A percentile compares a stretch with the other conserved stretches of the same genome.
phyloP scores from a whole-genome alignment of 2,797 vertebrate genomes.

The Babyrousa celebensis region DNA sequence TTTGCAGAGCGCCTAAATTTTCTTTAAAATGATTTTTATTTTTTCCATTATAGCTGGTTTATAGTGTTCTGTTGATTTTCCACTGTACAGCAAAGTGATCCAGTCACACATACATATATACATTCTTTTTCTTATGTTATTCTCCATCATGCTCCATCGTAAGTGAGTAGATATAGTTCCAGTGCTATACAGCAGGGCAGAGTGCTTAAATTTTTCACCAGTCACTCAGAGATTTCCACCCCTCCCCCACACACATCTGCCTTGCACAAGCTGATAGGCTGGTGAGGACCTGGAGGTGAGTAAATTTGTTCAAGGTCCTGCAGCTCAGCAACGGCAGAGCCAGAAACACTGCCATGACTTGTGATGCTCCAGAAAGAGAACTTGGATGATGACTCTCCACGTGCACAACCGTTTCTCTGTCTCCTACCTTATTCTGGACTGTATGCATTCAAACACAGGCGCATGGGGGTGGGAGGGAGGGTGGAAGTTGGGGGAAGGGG shows the following conservation, averaged over 20 bases:
- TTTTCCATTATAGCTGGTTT: too few species aligned
- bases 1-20: neutral
- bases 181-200: too few species aligned
- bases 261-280: neutral
- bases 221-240: fast-evolving
- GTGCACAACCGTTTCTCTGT: too few species aligned
- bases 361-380: neutral
- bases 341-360: neutral
- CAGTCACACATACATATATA: too few species aligned
- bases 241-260: neutral
- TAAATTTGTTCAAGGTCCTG: neutral
- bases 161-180: too few species aligned
- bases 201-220: neutral
- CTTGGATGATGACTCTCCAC: neutral
- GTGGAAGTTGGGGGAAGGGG: too few species aligned
- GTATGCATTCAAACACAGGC: neutral
- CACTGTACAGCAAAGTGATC: too few species aligned
- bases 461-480: neutral
- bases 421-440: neutral
- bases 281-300: neutral
- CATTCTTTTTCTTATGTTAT: too few species aligned
- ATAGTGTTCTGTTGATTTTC: too few species aligned
- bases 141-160: too few species aligned
- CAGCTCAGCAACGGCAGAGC: neutral
- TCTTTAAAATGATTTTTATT: too few species aligned